A percentile compares a stretch with the other conserved stretches of the same genome.
Evolutionary conservation across 2,888 invertebrate species (phyloP).

Genomic region (Catocala sponsa): DNA sequence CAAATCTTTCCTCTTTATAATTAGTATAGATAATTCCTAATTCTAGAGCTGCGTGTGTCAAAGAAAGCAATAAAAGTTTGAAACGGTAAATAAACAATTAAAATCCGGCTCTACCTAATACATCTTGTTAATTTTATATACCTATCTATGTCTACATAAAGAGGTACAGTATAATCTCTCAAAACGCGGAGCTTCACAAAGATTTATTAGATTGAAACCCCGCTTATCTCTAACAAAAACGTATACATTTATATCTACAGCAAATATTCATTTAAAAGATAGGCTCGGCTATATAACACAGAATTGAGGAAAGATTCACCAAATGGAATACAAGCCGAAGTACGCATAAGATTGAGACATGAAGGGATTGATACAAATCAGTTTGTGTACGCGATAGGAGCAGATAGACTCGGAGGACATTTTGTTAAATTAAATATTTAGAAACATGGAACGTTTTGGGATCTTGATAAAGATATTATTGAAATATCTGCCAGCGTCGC

Average conservation of each 20-base stretch:
- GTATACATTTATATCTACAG: slow-evolving; percentile 27
- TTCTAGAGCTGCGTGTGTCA: no score
- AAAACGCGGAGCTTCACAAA: slow-evolving; percentile 7
- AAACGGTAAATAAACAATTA: no score
- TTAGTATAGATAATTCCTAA: no score
- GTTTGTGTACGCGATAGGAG: slow-evolving; percentile 7
- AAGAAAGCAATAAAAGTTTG: no score
- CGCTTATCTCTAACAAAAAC: slow-evolving; percentile 40
- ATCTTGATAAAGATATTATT: slow-evolving; percentile 11
- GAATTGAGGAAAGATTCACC: slow-evolving; percentile 36
- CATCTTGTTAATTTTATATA: no score
- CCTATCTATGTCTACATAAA: neutral
- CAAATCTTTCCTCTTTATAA: no score
- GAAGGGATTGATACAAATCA: slow-evolving; percentile 25
- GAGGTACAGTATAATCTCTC: slow-evolving; percentile 7
- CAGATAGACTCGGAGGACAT: slow-evolving; percentile 10
- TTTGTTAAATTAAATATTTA: slow-evolving; percentile 25
- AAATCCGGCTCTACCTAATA: no score
- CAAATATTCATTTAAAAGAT: slow-evolving; percentile 49
- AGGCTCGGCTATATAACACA: slow-evolving; percentile 6
- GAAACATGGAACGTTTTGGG: slow-evolving; percentile 12
- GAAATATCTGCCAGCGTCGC: neutral
- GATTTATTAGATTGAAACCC: slow-evolving; percentile 44
- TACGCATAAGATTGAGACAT: slow-evolving; percentile 24
- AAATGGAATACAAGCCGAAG: slow-evolving; percentile 42